Conservation (phyloP, 1,140 invertebrate genomes). For the Vanessa tameamea region DNA sequence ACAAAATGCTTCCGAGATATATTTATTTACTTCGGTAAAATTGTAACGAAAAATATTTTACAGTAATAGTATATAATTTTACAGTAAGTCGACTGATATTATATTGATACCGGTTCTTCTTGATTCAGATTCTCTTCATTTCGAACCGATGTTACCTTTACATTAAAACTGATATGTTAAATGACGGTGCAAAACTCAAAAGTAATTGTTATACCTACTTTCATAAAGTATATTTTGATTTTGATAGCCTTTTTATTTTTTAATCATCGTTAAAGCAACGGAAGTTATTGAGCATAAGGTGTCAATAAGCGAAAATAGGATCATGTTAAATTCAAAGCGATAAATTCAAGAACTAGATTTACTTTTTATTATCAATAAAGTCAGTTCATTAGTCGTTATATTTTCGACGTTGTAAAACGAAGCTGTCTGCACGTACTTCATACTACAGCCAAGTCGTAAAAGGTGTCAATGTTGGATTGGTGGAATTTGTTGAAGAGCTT, state of each 20-base stretch:
- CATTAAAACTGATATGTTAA: too few relatives aligned
- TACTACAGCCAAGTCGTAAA: constrained; percentile 38
- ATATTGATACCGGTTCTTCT: too few relatives aligned
- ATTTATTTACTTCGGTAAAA: background rate
- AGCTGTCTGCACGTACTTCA: constrained; percentile 35
- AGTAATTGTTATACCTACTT: too few relatives aligned
- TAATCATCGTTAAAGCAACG: too few relatives aligned
- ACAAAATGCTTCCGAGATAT: background rate
- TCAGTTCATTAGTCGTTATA: constrained; percentile 36
- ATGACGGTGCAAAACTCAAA: too few relatives aligned
- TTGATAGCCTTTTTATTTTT: too few relatives aligned
- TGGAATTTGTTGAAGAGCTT: constrained; percentile 30
- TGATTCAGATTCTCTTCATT: too few relatives aligned
- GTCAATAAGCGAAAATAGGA: background rate
- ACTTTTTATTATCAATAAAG: constrained; percentile 38
- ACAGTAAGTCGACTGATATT: too few relatives aligned
- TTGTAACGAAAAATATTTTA: too few relatives aligned
- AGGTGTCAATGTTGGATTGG: constrained; percentile 26
- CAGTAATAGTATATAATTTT: too few relatives aligned
- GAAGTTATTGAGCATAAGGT: background rate
- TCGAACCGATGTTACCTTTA: too few relatives aligned
- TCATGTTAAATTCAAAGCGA: constrained; percentile 14
- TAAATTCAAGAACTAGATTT: constrained; percentile 15
- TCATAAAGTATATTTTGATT: too few relatives aligned
- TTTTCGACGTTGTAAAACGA: constrained; percentile 37